phyloP scores from a whole-genome alignment of 2,888 invertebrate species.

The Cremastinae sp. region DNA sequence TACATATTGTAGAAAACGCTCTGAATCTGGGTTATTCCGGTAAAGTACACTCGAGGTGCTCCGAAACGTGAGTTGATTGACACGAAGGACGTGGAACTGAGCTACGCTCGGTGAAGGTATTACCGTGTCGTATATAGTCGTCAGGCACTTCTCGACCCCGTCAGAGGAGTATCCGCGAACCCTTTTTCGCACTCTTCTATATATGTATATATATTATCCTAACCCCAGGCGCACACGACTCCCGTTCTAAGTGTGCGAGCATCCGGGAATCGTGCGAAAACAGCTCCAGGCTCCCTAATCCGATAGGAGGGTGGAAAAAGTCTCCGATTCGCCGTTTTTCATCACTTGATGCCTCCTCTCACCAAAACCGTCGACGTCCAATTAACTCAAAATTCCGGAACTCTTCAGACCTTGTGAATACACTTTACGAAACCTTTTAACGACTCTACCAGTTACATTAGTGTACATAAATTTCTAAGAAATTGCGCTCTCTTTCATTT shows the following conservation, averaged over 20 bases:
- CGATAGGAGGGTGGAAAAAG: no score
- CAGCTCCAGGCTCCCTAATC: no score
- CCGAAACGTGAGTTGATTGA: conserved; percentile 73
- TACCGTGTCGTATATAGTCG: conserved; percentile 32
- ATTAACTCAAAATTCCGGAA: no score
- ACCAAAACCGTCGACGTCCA: background rate
- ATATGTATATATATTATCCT: conserved; percentile 11
- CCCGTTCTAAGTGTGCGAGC: no score
- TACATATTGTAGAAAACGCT: background rate
- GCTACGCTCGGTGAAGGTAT: conserved; percentile 11
- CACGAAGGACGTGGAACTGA: conserved; percentile 55
- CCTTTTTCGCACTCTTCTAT: background rate
- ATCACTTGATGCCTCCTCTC: background rate
- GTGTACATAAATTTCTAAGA: no score
- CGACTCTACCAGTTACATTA: background rate
- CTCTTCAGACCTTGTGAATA: background rate
- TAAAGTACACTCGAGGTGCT: conserved; percentile 74
- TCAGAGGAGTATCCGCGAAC: no score
- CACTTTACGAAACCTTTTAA: no score
- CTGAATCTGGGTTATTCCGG: conserved; percentile 75
- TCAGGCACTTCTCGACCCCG: no score
- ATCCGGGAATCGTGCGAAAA: no score
- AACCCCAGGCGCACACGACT: no score
- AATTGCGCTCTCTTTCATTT: no score
- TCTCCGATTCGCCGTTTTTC: no score